A percentile compares a stretch with the other conserved stretches of the same genome.
These are phyloP conservation scores for Crocidura indochinensis DNA, from an alignment of 2,797 vertebrate species.

Conservation along the genomic window DNA sequence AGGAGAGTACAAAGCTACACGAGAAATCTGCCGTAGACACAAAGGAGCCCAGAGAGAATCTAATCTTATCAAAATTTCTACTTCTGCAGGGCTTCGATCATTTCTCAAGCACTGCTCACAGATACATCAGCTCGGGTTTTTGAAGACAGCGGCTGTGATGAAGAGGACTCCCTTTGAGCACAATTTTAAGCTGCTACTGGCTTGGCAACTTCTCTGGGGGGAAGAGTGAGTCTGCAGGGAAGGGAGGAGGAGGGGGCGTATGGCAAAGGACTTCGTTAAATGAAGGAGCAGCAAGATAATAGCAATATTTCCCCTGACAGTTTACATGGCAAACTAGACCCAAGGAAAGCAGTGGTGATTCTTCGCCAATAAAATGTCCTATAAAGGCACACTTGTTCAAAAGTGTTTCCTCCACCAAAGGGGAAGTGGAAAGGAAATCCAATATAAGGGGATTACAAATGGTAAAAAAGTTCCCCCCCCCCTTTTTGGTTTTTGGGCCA, in stretches of 20 bases:
- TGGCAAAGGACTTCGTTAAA: constrained; percentile 38
- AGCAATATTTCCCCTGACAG: constrained; percentile 16
- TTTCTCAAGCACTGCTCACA: constrained; percentile 65
- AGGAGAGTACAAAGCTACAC: constrained; percentile 60
- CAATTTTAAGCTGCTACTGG: constrained; percentile 52
- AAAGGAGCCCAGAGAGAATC: constrained; percentile 63
- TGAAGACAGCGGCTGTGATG: not conserved
- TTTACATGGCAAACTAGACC: not conserved
- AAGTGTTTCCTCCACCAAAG: constrained; percentile 46
- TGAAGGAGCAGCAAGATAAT: not conserved
- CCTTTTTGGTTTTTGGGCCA: too few species aligned
- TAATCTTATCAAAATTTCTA: constrained; percentile 72
- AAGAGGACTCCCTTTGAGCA: constrained; percentile 44
- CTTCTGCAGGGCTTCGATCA: constrained; percentile 38
- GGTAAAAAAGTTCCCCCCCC: too few species aligned
- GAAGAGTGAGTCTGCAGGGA: not conserved
- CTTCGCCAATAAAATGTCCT: constrained; percentile 54
- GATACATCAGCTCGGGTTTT: constrained; percentile 50
- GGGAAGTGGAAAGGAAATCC: constrained; percentile 22
- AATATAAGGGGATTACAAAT: not conserved
- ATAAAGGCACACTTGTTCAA: constrained; percentile 14
- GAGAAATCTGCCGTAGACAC: constrained; percentile 66
- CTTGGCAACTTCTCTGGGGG: not conserved
- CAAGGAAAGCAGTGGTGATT: constrained; percentile 53
- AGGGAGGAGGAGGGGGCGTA: constrained; percentile 19